Base-by-base conservation (phyloP, 1,140 invertebrate species). In the Drosophila grimshawi region DNA sequence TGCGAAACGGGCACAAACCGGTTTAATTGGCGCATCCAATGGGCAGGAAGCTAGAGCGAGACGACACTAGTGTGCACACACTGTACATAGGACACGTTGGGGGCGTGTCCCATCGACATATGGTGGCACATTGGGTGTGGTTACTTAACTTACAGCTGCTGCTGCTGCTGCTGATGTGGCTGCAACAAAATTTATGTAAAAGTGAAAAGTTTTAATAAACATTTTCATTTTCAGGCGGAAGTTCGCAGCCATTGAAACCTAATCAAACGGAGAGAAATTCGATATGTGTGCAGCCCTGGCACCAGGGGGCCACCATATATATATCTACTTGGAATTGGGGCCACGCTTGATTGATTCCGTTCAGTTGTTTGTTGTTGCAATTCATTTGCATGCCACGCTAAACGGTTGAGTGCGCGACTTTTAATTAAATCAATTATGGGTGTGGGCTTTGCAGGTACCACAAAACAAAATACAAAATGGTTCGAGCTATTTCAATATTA, bases 181-280 rank as follows among this genome's bases (percentile, higher is more conserved):
- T 10, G 32, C 46, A 19, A 19, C 19, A n/a, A 61, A 81, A 80
- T 89, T 66, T 89, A 89, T 89, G 86, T 81, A 85, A 89, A 89
- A 89, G 85, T 89, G 81, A 81, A 89, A 78, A 89, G 76, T 89
- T 80, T 89, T 89, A 89, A 89, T 89, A 89, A 89, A 89, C 81
- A 85, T 89, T 89, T 80, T 78, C 78, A 89, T 89, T 85, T 85
- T 81, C 78, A 51, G 67, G 62, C 85, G 81, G 85, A 85, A 83
- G 83, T 88, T 88, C 70, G 59, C 48, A 51, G 41, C 57, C 74
- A 53, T 35, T 39, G 68, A 41, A 45, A 70, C 55, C 83, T 88
- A 82, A 82, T 86, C 81, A 81, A 85, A 86, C 83, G 56, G 35
- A 49, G 49, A 63, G 56, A 51, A 63, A 72, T 66, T 76, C 60